Conservation (phyloP, 2,797 vertebrate species). For the Macroramphosus scolopax region DNA sequence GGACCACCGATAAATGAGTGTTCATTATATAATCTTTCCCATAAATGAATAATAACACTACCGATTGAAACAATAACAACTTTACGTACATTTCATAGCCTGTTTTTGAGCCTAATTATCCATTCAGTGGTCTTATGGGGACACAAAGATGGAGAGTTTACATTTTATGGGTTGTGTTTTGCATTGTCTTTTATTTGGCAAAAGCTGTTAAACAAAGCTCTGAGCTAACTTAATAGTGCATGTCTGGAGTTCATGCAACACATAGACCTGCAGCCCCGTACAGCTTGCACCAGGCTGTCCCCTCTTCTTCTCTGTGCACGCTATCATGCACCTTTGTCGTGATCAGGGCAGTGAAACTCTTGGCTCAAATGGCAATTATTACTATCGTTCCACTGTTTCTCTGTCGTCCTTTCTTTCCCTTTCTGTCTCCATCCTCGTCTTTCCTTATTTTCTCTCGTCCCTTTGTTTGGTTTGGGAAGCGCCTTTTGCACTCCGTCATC, state of each 20-base stretch:
- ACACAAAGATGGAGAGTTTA: slow-evolving; percentile 22
- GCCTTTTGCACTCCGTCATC: slow-evolving; percentile 1
- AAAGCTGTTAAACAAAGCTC: slow-evolving; percentile 47
- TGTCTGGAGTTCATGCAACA: slow-evolving; percentile 53
- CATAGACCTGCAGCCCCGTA: slow-evolving; percentile 59
- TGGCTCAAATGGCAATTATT: slow-evolving; percentile 37
- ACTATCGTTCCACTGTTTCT: slow-evolving; percentile 18
- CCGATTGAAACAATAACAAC: too few species aligned
- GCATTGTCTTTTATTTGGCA: slow-evolving; percentile 44
- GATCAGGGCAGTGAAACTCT: slow-evolving; percentile 41
- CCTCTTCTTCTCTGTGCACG: slow-evolving; percentile 38
- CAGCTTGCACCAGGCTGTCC: slow-evolving; percentile 46
- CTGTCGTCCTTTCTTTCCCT: neutral
- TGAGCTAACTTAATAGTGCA: slow-evolving; percentile 57
- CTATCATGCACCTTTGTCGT: slow-evolving; percentile 49
- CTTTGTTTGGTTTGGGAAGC: slow-evolving; percentile 3
- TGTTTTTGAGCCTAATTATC: too few species aligned
- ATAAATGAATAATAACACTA: slow-evolving; percentile 19
- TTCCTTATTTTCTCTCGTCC: slow-evolving; percentile 9
- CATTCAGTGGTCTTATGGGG: slow-evolving; percentile 18
- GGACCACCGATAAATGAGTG: slow-evolving; percentile 18
- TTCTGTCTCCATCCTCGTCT: too few species aligned
- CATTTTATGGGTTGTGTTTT: slow-evolving; percentile 24
- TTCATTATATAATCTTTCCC: slow-evolving; percentile 13
- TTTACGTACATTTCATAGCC: too few species aligned